phyloP scores from a whole-genome alignment of 2,888 invertebrate genomes.

The Subacronicta megacephala region DNA sequence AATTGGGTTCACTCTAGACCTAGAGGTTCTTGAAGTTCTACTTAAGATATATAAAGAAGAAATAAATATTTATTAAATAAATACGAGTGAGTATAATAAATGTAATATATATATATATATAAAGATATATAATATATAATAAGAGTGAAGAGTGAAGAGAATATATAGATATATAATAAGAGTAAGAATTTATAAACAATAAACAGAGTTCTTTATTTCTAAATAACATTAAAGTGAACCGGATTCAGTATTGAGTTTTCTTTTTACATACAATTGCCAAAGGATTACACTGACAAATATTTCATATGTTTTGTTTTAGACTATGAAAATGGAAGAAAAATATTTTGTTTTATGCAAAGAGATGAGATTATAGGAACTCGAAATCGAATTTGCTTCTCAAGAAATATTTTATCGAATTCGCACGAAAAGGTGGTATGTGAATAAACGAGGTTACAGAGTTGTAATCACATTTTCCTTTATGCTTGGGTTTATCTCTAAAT shows the following conservation, averaged over 20 bases:
- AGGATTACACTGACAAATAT: not conserved
- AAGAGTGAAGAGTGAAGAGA: too few species aligned
- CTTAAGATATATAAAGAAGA: too few species aligned
- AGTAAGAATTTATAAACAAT: too few species aligned
- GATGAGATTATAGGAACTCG: constrained; percentile 25
- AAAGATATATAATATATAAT: too few species aligned
- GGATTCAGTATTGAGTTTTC: not conserved
- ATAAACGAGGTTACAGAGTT: constrained; percentile 16
- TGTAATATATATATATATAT: too few species aligned
- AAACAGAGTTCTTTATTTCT: too few species aligned
- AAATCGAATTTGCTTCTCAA: constrained; percentile 40
- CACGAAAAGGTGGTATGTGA: constrained; percentile 16
- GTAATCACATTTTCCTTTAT: constrained; percentile 19
- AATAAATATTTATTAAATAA: too few species aligned
- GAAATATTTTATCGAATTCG: constrained; percentile 36
- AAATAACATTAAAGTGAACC: not conserved
- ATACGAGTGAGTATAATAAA: too few species aligned
- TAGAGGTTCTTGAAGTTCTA: too few species aligned
- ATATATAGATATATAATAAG: too few species aligned
- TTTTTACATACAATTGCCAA: not conserved
- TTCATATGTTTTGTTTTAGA: constrained; percentile 4
- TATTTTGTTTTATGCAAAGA: constrained; percentile 19
- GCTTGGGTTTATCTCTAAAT: not conserved
- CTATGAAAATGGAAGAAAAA: constrained; percentile 11
- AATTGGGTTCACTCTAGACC: too few species aligned